Evolutionary conservation across 2,888 invertebrate genomes (phyloP).

Genomic region (Eupithecia subfuscata): DNA sequence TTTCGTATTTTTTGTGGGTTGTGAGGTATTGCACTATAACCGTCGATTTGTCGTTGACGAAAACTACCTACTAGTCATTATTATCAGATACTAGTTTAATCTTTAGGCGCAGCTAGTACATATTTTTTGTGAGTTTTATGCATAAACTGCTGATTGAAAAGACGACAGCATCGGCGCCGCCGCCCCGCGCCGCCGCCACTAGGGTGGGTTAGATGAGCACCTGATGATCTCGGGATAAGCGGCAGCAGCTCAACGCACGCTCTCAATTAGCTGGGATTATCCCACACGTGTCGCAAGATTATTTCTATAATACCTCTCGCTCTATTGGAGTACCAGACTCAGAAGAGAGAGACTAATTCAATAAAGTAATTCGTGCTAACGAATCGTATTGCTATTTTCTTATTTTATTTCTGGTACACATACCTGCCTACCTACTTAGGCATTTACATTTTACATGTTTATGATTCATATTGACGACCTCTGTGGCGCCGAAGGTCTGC

Average conservation of each 20-base stretch:
- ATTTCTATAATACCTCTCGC: slow-evolving; percentile 50
- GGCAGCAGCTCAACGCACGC: slow-evolving; percentile 53
- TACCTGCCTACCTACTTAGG: not conserved
- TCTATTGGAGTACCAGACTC: slow-evolving; percentile 31
- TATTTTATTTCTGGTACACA: not conserved
- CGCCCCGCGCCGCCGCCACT: not conserved
- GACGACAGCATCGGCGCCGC: not conserved
- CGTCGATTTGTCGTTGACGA: not conserved
- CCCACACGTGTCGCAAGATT: slow-evolving; percentile 76
- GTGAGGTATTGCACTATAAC: too few species aligned
- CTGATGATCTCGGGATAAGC: slow-evolving; percentile 76
- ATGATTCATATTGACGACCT: too few species aligned
- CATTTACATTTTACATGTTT: not conserved
- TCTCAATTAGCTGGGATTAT: slow-evolving; percentile 80
- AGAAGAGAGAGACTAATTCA: slow-evolving; percentile 13
- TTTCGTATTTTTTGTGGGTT: too few species aligned
- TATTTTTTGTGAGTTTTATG: not conserved
- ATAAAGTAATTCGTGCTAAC: not conserved
- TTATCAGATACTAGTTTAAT: not conserved
- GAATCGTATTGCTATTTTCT: too few species aligned
- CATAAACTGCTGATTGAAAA: not conserved
- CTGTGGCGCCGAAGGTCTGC: too few species aligned
- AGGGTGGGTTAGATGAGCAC: slow-evolving; percentile 59
- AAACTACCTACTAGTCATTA: not conserved
- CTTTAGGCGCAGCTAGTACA: too few species aligned